These are phyloP conservation scores for Engystomops pustulosus DNA, from an alignment of 2,113 vertebrate genomes.

Conservation along the genomic window DNA sequence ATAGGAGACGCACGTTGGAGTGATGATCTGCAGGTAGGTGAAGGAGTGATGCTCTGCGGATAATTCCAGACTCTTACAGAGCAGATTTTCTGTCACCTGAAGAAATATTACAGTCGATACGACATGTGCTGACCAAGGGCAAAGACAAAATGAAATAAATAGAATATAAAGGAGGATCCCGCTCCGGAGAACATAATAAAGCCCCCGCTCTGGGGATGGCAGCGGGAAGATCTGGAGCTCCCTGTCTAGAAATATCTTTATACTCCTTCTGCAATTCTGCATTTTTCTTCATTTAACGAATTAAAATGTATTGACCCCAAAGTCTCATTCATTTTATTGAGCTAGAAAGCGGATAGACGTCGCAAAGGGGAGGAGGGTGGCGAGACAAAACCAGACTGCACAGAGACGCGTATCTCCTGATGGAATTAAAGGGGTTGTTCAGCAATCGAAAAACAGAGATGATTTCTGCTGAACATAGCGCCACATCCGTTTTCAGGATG, in stretches of 20 bases:
- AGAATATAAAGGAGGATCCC: neutral
- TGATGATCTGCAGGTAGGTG: neutral
- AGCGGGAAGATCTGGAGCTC: conserved; percentile 8
- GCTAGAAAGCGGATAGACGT: neutral
- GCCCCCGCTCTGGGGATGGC: conserved; percentile 11
- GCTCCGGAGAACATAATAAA: neutral
- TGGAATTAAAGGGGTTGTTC: neutral
- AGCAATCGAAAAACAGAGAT: too few species aligned
- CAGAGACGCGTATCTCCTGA: neutral
- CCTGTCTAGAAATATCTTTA: conserved; percentile 48
- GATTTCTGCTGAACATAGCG: too few species aligned
- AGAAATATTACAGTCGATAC: conserved; percentile 1
- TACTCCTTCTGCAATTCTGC: conserved; percentile 47
- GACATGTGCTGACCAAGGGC: neutral
- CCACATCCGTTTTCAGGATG: too few species aligned
- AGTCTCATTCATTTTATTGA: conserved; percentile 39
- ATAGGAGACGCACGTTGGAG: neutral
- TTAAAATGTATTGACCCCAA: conserved; percentile 57
- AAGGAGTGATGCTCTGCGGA: neutral
- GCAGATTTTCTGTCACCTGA: conserved; percentile 2
- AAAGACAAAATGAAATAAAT: neutral
- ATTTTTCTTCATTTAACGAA: conserved; percentile 58
- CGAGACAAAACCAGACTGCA: neutral
- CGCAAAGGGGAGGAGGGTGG: neutral
- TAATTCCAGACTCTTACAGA: neutral